phyloP scores from a whole-genome alignment of 2,888 invertebrate species.

The Apoderus coryli region DNA sequence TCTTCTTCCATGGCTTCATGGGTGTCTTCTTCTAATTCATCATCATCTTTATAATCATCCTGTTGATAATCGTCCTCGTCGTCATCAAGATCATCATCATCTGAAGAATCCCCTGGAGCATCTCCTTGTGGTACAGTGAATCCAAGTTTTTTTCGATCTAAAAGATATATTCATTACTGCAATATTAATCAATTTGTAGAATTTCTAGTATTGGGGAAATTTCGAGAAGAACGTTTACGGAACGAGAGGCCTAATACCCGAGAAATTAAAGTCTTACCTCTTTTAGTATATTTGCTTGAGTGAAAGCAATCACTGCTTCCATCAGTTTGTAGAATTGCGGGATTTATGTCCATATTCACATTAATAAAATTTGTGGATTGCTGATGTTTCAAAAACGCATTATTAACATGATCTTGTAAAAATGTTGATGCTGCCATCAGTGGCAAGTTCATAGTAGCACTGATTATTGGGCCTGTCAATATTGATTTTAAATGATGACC shows the following conservation, averaged over 20 bases:
- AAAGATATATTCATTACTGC: too few species aligned
- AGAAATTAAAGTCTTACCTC: too few species aligned
- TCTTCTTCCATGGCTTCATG: constrained; percentile 45
- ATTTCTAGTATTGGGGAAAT: too few species aligned
- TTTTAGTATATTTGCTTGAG: too few species aligned
- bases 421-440: constrained; percentile 63
- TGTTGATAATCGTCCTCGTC: constrained; percentile 50
- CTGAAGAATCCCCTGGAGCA: constrained; percentile 46
- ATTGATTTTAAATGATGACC: constrained; percentile 43
- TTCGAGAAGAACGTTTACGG: too few species aligned
- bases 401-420: constrained; percentile 76
- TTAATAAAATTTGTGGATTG: constrained; percentile 17
- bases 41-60: constrained; percentile 45
- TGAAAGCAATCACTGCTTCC: constrained; percentile 24
- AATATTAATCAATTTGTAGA: too few species aligned
- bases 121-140: too few species aligned
- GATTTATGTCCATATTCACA: constrained; percentile 14
- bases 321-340: constrained; percentile 19
- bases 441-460: constrained; percentile 78
- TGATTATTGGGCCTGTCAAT: constrained; percentile 73
- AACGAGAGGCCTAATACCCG: too few species aligned
- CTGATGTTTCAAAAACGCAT: constrained; percentile 37
- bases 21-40: constrained; percentile 43
- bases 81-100: constrained; percentile 49
- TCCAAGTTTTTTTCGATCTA: constrained; percentile 6